These are phyloP conservation scores for Holcopasites calliopsidis DNA, from an alignment of 1,140 invertebrate genomes.

Conservation along the genomic window DNA sequence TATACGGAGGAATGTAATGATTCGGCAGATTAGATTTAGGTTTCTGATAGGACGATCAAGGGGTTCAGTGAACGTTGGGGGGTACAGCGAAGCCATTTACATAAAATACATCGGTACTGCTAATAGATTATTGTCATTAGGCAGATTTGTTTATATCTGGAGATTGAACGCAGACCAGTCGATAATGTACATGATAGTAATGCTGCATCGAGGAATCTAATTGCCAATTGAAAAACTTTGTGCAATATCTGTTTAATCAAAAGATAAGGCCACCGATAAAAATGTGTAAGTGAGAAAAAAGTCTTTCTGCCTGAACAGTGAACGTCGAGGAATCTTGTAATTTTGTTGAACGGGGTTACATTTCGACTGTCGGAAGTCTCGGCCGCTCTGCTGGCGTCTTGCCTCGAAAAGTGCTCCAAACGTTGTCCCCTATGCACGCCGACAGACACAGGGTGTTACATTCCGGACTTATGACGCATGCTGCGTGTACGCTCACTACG, in stretches of 20 bases:
- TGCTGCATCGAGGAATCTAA: too few relatives aligned
- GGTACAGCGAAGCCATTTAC: neutral
- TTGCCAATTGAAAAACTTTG: too few relatives aligned
- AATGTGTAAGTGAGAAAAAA: too few relatives aligned
- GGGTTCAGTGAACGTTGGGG: neutral
- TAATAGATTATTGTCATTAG: neutral
- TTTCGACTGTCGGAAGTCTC: neutral
- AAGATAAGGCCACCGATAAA: too few relatives aligned
- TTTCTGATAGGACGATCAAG: neutral
- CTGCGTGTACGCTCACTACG: constrained; percentile 59
- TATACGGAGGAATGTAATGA: too few relatives aligned
- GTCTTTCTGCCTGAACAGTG: too few relatives aligned
- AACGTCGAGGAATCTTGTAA: neutral
- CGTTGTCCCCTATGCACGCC: constrained; percentile 53
- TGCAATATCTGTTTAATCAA: too few relatives aligned
- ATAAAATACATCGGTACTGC: neutral
- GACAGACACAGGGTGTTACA: constrained; percentile 70
- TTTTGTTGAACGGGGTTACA: neutral
- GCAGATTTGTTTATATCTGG: neutral
- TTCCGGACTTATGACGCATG: constrained; percentile 75
- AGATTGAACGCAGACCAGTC: too few relatives aligned
- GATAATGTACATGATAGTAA: too few relatives aligned
- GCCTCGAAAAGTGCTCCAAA: constrained; percentile 43
- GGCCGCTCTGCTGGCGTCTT: neutral
- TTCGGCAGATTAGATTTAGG: too few relatives aligned